Conservation (phyloP, 2,797 vertebrate species). For the Lithobates pipiens region DNA sequence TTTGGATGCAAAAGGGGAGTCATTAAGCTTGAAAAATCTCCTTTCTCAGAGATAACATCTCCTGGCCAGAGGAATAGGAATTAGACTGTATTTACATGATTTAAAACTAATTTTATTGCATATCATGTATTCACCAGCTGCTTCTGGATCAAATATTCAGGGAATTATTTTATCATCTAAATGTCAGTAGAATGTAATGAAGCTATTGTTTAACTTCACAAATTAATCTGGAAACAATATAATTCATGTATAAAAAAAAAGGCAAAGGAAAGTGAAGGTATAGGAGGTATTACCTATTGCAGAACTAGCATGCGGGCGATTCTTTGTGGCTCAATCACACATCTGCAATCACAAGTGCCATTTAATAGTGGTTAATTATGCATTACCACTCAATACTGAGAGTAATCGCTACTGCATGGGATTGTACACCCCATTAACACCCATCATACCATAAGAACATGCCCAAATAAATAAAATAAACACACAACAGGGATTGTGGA, state of each 20-base stretch:
- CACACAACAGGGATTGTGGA: too few relatives aligned
- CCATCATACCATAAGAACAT: too few relatives aligned
- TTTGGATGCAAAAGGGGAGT: constrained; percentile 67
- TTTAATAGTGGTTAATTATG: too few relatives aligned
- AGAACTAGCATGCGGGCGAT: too few relatives aligned
- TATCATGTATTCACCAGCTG: constrained; percentile 67
- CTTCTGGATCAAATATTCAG: constrained; percentile 67
- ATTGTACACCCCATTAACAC: too few relatives aligned
- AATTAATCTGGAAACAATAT: constrained; percentile 67
- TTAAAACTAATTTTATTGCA: constrained; percentile 72
- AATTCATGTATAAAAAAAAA: not conserved
- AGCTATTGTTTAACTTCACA: constrained; percentile 67
- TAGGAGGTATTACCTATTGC: not conserved
- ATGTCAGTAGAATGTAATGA: constrained; percentile 69
- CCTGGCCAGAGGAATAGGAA: constrained; percentile 71
- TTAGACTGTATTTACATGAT: constrained; percentile 71
- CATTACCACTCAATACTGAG: too few relatives aligned
- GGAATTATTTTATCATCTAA: constrained; percentile 63
- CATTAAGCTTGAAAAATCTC: constrained; percentile 71
- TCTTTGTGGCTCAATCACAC: too few relatives aligned
- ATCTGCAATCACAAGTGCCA: too few relatives aligned
- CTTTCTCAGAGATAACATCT: constrained; percentile 70
- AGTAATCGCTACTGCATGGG: too few relatives aligned
- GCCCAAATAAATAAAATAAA: too few relatives aligned
- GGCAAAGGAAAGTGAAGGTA: not conserved